Base-by-base conservation (phyloP, 2,888 invertebrate species). In the Alentia gelatinosa region DNA sequence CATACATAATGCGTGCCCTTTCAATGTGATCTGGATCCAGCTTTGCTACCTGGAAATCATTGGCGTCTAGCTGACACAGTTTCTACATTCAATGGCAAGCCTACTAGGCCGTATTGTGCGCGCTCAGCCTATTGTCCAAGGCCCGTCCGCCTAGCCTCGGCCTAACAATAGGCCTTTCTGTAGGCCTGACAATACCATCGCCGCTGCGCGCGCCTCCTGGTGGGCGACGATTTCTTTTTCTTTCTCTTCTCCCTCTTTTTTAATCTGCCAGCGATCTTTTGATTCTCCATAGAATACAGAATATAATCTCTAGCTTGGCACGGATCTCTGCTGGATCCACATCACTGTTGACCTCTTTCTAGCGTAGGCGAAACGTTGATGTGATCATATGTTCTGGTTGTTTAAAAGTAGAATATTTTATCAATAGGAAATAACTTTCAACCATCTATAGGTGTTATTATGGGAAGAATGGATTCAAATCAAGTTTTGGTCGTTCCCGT, bases 1-100 rank as follows among this genome's bases (percentile, higher is more conserved):
- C 56, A 56, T 56, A 56, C 56, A 56, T 56, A 56, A 56, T 12
- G 12, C 19, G n/a, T 12, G 1, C 19, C 15, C 3, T 56, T 56
- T 56, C 37, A n/a, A 23, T 79, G 3, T 26, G 79, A 79, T 35
- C 39, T 35, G 7, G 37, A 33, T 75, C 75, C 75, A 7, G 35
- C 26, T 30, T 12, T 68, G 26, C 26, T 37, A 37, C n/a, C 39
- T 40, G 40, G 56, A 56, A 56, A n/a, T 56, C 56, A 56, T 56
- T n/a, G 9, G 47, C 42, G 86, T 86, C 86, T 86, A 86, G 86
- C 47, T 86, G 86, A 86, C 86, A 86, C 86, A 86, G 86, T 47
- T 86, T 42, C 50, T 39, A 0, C 19, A n/a, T 30, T 47, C 19
- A 47, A 86, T 50, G 50, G n/a, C 42, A n/a, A 30, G 9, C 35